phyloP scores from a whole-genome alignment of 2,113 vertebrate species.

The Sclerurus mexicanus region DNA sequence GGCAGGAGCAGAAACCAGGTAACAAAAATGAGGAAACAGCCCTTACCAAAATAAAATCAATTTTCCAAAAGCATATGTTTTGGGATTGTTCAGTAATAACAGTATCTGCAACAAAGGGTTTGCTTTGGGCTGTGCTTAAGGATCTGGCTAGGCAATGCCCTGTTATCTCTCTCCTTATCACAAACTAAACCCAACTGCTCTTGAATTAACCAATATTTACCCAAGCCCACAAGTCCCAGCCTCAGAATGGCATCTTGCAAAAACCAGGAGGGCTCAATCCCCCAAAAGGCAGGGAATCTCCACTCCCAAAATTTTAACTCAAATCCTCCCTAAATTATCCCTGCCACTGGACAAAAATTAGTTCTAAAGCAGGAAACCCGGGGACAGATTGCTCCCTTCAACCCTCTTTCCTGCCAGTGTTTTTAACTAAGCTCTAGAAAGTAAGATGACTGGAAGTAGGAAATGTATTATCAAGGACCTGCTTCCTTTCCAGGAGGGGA shows the following conservation, averaged over 20 bases:
- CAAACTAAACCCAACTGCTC: not conserved
- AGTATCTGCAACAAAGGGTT: not conserved
- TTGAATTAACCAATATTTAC: not conserved
- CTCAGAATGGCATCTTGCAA: not conserved
- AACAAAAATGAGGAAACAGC: not conserved
- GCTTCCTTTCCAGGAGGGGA: constrained; percentile 37
- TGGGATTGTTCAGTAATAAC: not conserved
- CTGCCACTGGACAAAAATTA: not conserved
- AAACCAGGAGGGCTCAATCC: not conserved
- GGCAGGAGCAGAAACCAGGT: not conserved
- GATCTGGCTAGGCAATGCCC: not conserved
- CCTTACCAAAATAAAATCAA: not conserved
- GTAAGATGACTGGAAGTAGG: constrained; percentile 6
- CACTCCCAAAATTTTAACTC: not conserved
- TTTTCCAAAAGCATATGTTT: not conserved
- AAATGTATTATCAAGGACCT: constrained; percentile 26
- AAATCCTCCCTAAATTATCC: not conserved
- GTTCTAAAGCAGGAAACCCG: not conserved
- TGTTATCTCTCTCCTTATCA: not conserved
- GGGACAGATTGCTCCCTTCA: constrained; percentile 25
- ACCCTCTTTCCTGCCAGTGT: constrained; percentile 35
- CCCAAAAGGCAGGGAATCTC: accelerated
- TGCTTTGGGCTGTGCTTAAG: not conserved
- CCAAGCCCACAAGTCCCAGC: not conserved
- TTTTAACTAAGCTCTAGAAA: constrained; percentile 35